Conservation (phyloP, 1,140 invertebrate genomes). For the Drosophila parvula region DNA sequence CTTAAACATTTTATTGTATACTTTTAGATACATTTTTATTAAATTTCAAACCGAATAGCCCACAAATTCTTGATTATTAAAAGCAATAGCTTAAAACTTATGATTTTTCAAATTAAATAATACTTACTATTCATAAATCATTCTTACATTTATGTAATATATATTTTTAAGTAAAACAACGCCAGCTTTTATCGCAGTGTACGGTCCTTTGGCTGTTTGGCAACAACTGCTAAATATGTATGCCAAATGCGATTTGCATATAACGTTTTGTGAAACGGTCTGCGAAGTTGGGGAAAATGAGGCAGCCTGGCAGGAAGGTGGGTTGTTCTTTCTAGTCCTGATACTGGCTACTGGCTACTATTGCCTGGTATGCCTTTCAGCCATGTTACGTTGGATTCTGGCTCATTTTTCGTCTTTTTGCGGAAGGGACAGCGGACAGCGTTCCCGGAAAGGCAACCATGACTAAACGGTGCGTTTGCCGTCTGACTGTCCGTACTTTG, state of each 20-base stretch:
- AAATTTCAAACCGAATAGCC: too few relatives aligned
- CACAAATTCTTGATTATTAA: too few relatives aligned
- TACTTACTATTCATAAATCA: neutral
- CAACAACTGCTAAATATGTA: slow-evolving; percentile 77
- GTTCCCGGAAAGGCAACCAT: slow-evolving; percentile 19
- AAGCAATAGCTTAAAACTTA: neutral
- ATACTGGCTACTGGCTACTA: slow-evolving; percentile 28
- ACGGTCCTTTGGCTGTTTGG: slow-evolving; percentile 31
- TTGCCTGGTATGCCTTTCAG: slow-evolving; percentile 68
- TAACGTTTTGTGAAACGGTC: slow-evolving; percentile 63
- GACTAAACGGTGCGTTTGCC: slow-evolving; percentile 43
- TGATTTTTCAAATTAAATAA: neutral
- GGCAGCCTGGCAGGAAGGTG: neutral
- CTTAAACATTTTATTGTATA: too few relatives aligned
- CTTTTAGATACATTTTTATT: too few relatives aligned
- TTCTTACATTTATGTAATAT: neutral
- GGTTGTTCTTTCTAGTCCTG: neutral
- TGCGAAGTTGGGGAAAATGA: slow-evolving; percentile 36
- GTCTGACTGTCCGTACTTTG: slow-evolving; percentile 45
- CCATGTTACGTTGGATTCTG: slow-evolving; percentile 46
- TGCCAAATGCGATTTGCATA: slow-evolving; percentile 81
- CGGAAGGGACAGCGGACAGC: neutral
- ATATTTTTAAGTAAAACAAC: neutral
- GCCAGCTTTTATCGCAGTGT: slow-evolving; percentile 7
- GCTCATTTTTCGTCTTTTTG: slow-evolving; percentile 40